These are phyloP conservation scores for Phyllopteryx taeniolatus DNA, from an alignment of 2,113 vertebrate genomes.

Conservation along the genomic window DNA sequence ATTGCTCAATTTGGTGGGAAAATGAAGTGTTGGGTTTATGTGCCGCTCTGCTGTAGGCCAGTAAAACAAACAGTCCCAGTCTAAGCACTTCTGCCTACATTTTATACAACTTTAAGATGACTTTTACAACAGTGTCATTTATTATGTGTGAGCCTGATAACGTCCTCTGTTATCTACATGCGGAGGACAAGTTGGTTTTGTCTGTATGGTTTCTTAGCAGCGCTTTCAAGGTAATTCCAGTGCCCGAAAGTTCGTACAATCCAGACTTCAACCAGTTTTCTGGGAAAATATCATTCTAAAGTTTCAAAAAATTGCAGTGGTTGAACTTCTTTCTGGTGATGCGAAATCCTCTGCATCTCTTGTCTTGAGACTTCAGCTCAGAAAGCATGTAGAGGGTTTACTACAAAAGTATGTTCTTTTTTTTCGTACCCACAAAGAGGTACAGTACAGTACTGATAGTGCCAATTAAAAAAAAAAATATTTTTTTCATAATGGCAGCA, in stretches of 20 bases:
- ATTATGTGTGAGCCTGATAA: conserved; percentile 20
- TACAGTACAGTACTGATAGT: no score
- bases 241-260: background rate
- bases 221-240: conserved; percentile 16
- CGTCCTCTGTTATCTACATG: conserved; percentile 18
- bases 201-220: conserved; percentile 29
- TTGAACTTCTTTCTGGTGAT: no score
- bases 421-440: no score
- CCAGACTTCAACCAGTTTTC: background rate
- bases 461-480: no score
- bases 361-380: no score
- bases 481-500: background rate
- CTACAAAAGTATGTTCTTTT: no score
- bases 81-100: conserved; percentile 1
- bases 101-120: background rate
- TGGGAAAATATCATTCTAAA: no score
- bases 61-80: conserved; percentile 31
- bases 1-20: conserved; percentile 24
- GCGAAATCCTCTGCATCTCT: no score
- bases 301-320: no score
- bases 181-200: conserved; percentile 33
- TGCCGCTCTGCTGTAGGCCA: conserved; percentile 35
- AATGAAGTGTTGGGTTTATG: conserved; percentile 40
- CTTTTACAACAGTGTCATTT: conserved; percentile 13
- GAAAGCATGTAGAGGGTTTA: no score